phyloP scores from a whole-genome alignment of 2,888 invertebrate genomes.

The Melanotus villosus region DNA sequence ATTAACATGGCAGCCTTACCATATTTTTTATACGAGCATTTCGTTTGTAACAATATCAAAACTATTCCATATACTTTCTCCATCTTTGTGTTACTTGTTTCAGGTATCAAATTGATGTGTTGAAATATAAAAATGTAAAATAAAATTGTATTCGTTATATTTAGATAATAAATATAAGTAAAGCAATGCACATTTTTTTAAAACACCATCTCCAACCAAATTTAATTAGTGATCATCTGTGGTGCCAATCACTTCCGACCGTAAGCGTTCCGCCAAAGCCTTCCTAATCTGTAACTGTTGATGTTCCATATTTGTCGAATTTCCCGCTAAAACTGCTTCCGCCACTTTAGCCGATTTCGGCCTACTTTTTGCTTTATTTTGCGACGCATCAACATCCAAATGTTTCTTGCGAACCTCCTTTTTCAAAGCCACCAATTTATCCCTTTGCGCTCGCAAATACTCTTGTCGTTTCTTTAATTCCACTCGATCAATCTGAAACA shows the following conservation, averaged over 20 bases:
- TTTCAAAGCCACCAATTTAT: constrained; percentile 91
- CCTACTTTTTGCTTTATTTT: constrained; percentile 63
- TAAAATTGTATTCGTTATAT: constrained; percentile 67
- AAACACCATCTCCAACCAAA: background rate
- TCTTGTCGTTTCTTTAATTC: constrained; percentile 86
- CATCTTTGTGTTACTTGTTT: constrained; percentile 43
- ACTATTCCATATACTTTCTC: constrained; percentile 27
- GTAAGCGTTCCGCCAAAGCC: constrained; percentile 87
- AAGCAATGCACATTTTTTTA: constrained; percentile 49
- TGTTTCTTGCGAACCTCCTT: constrained; percentile 85
- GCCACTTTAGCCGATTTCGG: constrained; percentile 86
- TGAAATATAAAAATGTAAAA: constrained; percentile 63
- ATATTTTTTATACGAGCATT: constrained; percentile 64
- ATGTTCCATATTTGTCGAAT: constrained; percentile 65
- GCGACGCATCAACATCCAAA: constrained; percentile 65
- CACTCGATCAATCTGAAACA: constrained; percentile 68
- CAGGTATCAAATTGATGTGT: constrained; percentile 62
- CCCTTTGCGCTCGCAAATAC: constrained; percentile 90
- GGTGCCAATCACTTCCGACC: constrained; percentile 85
- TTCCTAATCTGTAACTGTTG: constrained; percentile 84
- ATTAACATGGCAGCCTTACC: constrained; percentile 61
- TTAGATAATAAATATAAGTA: constrained; percentile 68
- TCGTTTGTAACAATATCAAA: constrained; percentile 47
- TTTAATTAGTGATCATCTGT: constrained; percentile 38
- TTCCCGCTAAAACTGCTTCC: constrained; percentile 74